A percentile compares a stretch with the other conserved stretches of the same genome.
These are phyloP conservation scores for Carabus problematicus DNA, from an alignment of 2,888 invertebrate species.

Conservation along the genomic window DNA sequence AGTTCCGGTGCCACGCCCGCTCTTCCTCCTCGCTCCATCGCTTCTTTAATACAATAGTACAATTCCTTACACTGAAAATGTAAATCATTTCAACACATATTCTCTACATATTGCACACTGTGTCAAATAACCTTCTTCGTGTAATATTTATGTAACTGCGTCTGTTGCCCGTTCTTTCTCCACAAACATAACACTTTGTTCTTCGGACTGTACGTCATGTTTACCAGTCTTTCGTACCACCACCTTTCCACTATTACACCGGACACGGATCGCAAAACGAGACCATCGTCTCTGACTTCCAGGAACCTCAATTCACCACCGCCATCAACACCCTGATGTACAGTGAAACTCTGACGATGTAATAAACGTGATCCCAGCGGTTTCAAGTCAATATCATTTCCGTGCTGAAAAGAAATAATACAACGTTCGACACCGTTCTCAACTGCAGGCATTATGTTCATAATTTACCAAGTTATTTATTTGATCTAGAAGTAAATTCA, in stretches of 20 bases:
- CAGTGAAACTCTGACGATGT: conserved; percentile 97
- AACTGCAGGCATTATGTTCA: conserved; percentile 9
- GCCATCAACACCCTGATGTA: conserved; percentile 94
- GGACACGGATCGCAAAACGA: conserved; percentile 80
- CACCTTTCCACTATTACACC: conserved; percentile 93
- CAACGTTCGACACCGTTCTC: not conserved
- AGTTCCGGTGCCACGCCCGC: conserved; percentile 72
- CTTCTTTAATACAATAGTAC: conserved; percentile 98
- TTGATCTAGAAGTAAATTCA: conserved; percentile 94
- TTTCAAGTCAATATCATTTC: conserved; percentile 96
- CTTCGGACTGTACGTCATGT: conserved; percentile 99
- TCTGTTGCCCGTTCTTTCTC: conserved; percentile 93
- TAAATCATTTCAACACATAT: no score
- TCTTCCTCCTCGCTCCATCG: conserved; percentile 92
- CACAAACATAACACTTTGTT: conserved; percentile 97
- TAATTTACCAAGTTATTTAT: conserved; percentile 86
- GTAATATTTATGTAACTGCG: conserved; percentile 97
- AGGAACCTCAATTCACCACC: conserved; percentile 87
- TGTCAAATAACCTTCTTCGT: conserved; percentile 85
- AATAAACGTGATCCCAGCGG: conserved; percentile 94
- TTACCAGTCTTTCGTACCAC: conserved; percentile 99
- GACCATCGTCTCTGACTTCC: conserved; percentile 96
- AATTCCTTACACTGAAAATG: conserved; percentile 90
- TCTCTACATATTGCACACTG: no score
- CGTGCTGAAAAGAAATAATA: conserved; percentile 71